These are phyloP conservation scores for Aricia artaxerxes DNA, from an alignment of 2,888 invertebrate species.

Conservation along the genomic window DNA sequence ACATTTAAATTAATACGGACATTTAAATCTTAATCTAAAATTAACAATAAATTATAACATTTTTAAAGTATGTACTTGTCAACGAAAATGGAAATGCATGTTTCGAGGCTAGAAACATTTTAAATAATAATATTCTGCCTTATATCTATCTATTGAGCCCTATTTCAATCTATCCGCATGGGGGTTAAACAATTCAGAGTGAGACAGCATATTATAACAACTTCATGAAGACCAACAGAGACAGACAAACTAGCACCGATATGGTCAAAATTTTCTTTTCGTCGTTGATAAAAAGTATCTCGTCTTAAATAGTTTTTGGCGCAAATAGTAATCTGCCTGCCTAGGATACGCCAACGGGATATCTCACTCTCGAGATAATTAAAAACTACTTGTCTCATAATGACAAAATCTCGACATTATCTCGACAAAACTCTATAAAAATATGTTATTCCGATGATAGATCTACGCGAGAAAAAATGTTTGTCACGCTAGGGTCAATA, in stretches of 20 bases:
- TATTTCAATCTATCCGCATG: neutral
- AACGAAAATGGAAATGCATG: slow-evolving; percentile 13
- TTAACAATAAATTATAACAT: slow-evolving; percentile 13
- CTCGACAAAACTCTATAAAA: too few species aligned
- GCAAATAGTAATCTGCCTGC: neutral
- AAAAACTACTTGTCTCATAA: too few species aligned
- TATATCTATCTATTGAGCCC: slow-evolving; percentile 8
- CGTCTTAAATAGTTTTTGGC: neutral
- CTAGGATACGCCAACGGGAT: neutral
- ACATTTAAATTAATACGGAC: slow-evolving; percentile 11
- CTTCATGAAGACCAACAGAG: neutral
- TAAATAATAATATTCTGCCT: neutral
- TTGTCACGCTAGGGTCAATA: too few species aligned
- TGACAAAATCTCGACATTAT: too few species aligned
- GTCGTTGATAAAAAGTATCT: neutral
- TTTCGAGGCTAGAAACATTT: neutral
- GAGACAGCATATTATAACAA: neutral
- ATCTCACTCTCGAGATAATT: too few species aligned
- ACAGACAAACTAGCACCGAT: neutral
- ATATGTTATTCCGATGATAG: too few species aligned
- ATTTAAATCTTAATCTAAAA: slow-evolving; percentile 11
- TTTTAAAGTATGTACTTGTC: slow-evolving; percentile 1
- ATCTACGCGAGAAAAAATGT: too few species aligned
- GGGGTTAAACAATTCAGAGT: neutral
- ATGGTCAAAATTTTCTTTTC: neutral